Conservation (phyloP, 1,140 invertebrate species). For the Drosophila pruinosa region DNA sequence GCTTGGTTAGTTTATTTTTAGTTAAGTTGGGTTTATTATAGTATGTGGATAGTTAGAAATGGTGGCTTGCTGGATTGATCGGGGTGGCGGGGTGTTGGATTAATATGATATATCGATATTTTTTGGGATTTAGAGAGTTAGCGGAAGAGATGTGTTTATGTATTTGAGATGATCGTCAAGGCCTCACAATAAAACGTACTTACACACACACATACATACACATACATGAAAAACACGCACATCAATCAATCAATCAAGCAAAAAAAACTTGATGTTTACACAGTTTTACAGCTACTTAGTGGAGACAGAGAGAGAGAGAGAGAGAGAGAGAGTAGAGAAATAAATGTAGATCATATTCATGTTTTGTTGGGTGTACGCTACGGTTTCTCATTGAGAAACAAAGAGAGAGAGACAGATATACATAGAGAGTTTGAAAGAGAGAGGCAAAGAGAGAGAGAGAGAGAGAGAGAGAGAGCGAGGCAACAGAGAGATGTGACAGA, state of each 20-base stretch:
- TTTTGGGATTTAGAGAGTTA: neutral
- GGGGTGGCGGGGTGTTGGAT: neutral
- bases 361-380: conserved; percentile 11
- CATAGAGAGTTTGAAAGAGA: conserved; percentile 16
- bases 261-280: conserved; percentile 32
- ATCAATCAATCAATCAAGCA: conserved; percentile 63
- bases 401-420: conserved; percentile 19
- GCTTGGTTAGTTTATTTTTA: conserved; percentile 11
- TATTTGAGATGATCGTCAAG: conserved; percentile 1
- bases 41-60: conserved; percentile 24
- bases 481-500: conserved; percentile 20
- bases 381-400: conserved; percentile 8
- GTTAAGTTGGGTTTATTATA: neutral
- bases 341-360: conserved; percentile 1
- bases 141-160: neutral
- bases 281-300: conserved; percentile 10
- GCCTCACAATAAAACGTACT: neutral
- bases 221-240: conserved; percentile 44
- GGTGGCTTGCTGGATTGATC: conserved; percentile 30
- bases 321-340: conserved; percentile 7
- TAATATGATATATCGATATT: neutral
- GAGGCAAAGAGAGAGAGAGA: conserved; percentile 21
- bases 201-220: conserved; percentile 7
- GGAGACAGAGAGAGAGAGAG: neutral
- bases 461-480: conserved; percentile 14